Evolutionary conservation across 2,888 invertebrate genomes (phyloP), one percentile per base, ranked within the genome.

Genomic region (Danaus chrysippus): DNA sequence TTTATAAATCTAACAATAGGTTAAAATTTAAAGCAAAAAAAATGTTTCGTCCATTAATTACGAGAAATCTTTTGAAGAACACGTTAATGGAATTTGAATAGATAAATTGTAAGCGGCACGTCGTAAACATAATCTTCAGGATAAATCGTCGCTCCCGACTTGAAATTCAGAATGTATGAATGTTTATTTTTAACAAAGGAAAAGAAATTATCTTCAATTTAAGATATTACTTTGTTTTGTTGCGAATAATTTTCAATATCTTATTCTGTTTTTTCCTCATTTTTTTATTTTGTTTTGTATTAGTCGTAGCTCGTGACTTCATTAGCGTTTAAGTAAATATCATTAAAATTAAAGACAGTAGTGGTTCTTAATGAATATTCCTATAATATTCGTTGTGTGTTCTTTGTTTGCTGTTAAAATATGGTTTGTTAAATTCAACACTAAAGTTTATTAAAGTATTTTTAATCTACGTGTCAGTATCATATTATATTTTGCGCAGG

Each of bases 61-160:
- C 56, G 53, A 56, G 58, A 58, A 58, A 41, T 53, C 54, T 61
- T 58, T 52, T 53, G 60, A 59, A 63, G 52, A 53, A 17, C 41
- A 34, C 53, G 23, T 53, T 59, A 59, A 63, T 66, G 60, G 58
- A 63, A 59, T 59, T 66, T 66, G 66, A 64, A 61, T 62, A 68
- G 67, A 67, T 61, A 68, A 67, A 65, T 61, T 65, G 54, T 59
- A 63, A 62, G 59, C 57, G 64, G 59, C 54, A 58, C 63, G 60
- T 68, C 67, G 61, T 52, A 62, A 65, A 67, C 58, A 67, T 63
- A 61, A 60, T 64, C 55, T 59, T 62, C 61, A 54, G 52, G 62
- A 65, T 61, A 64, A 68, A 63, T 62, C 58, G 62, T 59, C 49
- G 10, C 23, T 10, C 49, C 49, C 2, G 49, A 49, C 49, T 49